Evolutionary conservation across 2,113 vertebrate genomes (phyloP).

Genomic region (Calcarius ornatus): DNA sequence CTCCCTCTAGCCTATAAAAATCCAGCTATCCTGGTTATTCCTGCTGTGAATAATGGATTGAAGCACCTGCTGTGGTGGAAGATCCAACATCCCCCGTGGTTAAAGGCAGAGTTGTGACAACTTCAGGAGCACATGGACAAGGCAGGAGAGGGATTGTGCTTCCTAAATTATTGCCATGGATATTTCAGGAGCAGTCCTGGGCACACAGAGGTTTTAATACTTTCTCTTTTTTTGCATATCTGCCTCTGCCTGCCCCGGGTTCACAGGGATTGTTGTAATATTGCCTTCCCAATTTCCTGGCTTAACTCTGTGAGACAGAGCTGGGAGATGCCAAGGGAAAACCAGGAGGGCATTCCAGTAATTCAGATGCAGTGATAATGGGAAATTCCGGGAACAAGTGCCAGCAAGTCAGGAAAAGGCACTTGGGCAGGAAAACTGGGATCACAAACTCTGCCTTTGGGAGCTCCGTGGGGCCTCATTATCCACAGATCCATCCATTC

Average conservation of each 20-base stretch:
- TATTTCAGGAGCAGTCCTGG: background rate
- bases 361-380: rapidly evolving
- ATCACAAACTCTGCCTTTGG: background rate
- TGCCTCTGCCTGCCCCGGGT: background rate
- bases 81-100: background rate
- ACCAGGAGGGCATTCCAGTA: background rate
- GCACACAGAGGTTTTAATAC: background rate
- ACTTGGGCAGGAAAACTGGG: background rate
- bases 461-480: background rate
- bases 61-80: background rate
- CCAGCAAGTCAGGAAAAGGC: background rate
- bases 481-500: background rate
- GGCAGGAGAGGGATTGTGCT: background rate
- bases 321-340: background rate
- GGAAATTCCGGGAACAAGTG: background rate
- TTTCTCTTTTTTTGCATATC: background rate
- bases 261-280: rapidly evolving
- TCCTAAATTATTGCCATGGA: background rate
- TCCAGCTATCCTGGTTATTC: background rate
- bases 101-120: background rate
- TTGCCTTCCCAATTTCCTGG: background rate
- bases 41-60: background rate
- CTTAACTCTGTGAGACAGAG: background rate
- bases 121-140: rapidly evolving
- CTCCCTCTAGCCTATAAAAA: background rate